Conservation (phyloP, 2,113 vertebrate species). For the Leptodactylus fuscus region DNA sequence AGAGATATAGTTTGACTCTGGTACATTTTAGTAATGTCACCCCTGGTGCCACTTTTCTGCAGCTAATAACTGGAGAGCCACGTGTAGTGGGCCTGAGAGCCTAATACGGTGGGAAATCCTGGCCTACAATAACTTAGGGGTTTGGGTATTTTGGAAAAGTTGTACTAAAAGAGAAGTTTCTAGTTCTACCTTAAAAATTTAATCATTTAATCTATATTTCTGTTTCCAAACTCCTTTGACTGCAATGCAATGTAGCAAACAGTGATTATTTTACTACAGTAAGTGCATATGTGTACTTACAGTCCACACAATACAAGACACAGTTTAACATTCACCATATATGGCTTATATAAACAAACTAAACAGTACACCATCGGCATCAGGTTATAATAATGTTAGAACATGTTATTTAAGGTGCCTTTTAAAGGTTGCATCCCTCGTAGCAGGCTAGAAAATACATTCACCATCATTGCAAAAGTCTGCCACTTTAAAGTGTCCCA, state of each 20-base stretch:
- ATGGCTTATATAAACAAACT: slow-evolving; percentile 50
- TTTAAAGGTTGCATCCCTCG: slow-evolving; percentile 22
- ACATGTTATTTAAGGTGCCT: slow-evolving; percentile 27
- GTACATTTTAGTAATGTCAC: too few species aligned
- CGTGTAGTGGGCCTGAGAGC: too few species aligned
- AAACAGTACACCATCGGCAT: slow-evolving; percentile 28
- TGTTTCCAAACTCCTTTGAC: not conserved
- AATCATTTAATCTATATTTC: not conserved
- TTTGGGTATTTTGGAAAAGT: not conserved
- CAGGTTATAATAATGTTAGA: not conserved
- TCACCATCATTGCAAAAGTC: slow-evolving; percentile 29
- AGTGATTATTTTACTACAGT: not conserved
- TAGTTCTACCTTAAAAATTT: too few species aligned
- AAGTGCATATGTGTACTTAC: slow-evolving; percentile 29
- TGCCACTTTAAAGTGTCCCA: not conserved
- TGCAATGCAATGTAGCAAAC: not conserved
- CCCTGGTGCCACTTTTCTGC: too few species aligned
- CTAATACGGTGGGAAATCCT: too few species aligned
- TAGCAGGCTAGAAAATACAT: slow-evolving; percentile 33
- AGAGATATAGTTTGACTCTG: too few species aligned
- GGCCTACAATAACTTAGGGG: too few species aligned
- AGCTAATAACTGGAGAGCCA: too few species aligned
- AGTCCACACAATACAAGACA: slow-evolving; percentile 27
- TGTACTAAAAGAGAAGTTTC: too few species aligned
- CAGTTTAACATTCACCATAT: slow-evolving; percentile 34